A percentile compares a stretch with the other conserved stretches of the same genome.
Conservation (phyloP, 2,888 invertebrate species). For the Catocala fraxini region DNA sequence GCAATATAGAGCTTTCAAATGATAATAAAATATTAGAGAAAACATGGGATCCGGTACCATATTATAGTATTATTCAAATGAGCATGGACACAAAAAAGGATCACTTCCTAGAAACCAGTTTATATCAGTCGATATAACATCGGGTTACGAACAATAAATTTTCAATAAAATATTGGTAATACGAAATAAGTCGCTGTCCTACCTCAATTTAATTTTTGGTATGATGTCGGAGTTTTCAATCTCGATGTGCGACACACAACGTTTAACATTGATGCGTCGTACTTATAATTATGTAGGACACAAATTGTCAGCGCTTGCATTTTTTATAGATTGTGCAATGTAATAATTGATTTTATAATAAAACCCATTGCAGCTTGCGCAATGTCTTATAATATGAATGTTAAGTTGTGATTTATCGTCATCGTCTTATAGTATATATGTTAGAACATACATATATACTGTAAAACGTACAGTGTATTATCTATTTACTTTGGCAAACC, state of each 20-base stretch:
- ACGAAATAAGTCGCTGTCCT: neutral
- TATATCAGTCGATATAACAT: no score
- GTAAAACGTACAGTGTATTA: no score
- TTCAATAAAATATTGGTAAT: no score
- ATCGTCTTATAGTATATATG: no score
- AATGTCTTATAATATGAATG: slow-evolving; percentile 19
- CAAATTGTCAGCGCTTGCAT: slow-evolving; percentile 6
- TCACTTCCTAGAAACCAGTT: no score
- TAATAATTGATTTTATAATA: slow-evolving; percentile 9
- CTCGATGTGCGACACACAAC: neutral
- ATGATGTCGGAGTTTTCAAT: neutral
- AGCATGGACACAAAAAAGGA: no score
- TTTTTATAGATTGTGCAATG: slow-evolving; percentile 17
- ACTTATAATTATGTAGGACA: neutral
- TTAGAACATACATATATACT: no score
- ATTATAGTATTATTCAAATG: no score
- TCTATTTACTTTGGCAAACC: no score
- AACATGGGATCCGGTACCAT: neutral
- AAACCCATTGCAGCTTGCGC: slow-evolving; percentile 30
- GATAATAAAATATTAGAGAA: neutral
- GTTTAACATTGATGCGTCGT: neutral
- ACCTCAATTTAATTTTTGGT: slow-evolving; percentile 13
- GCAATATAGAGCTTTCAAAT: no score
- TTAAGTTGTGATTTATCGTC: no score
- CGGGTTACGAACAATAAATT: no score